phyloP scores from a whole-genome alignment of 2,113 vertebrate genomes.

The Gadus chalcogrammus region DNA sequence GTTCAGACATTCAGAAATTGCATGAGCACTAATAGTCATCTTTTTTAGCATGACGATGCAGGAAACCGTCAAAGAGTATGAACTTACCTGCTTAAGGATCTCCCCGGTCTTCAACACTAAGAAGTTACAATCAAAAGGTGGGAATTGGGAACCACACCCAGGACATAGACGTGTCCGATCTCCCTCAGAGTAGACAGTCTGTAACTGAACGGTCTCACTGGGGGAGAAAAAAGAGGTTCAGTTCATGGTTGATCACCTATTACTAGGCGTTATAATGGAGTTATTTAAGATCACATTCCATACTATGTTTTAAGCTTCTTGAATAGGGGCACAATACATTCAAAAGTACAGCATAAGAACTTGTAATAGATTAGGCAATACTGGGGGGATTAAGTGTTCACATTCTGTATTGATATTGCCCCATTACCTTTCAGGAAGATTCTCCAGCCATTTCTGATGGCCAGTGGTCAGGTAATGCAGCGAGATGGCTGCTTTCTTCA shows the following conservation, averaged over 20 bases:
- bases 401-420: background rate
- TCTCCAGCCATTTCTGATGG: constrained; percentile 91
- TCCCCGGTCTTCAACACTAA: constrained; percentile 89
- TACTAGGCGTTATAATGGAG: background rate
- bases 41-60: background rate
- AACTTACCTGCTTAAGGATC: constrained; percentile 85
- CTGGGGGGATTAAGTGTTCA: background rate
- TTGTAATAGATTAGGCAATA: background rate
- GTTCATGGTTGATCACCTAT: too few relatives aligned
- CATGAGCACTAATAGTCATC: too few relatives aligned
- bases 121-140: constrained; percentile 79
- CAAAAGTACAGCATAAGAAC: too few relatives aligned
- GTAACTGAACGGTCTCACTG: constrained; percentile 87
- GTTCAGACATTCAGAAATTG: background rate
- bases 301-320: too few relatives aligned
- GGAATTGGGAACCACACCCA: constrained; percentile 83
- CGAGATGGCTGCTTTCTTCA: constrained; percentile 83
- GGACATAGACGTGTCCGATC: constrained; percentile 77
- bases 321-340: too few relatives aligned
- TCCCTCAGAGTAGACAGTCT: constrained; percentile 84
- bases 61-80: background rate
- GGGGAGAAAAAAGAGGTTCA: constrained; percentile 9
- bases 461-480: constrained; percentile 91
- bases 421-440: constrained; percentile 88
- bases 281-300: background rate